Evolutionary conservation across 2,888 invertebrate genomes (phyloP), one percentile per base, ranked within the genome.

Genomic region (Strigamia transsilvanica): DNA sequence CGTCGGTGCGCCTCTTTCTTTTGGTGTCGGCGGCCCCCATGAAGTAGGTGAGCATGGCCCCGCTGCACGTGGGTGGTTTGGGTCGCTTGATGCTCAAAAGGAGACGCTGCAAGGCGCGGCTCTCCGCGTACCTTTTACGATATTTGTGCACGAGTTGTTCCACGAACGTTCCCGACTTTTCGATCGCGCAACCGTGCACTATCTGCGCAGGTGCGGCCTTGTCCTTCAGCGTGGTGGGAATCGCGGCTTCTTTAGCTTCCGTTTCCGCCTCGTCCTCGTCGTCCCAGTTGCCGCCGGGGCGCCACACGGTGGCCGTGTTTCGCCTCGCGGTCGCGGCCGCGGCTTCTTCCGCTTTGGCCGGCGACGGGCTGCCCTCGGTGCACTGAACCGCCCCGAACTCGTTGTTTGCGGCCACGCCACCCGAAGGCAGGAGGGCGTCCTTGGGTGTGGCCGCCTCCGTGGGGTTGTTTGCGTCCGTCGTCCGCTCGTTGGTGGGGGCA

Each of bases 211-310:
- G 81, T n/a, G 77, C 73, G n/a, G 73, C 77, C 27, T 81, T 81
- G 41, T 81, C 81, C 77, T 73, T 73, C 23, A 77, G 41, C 7
- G 51, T 81, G 9, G 77, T 32, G 12, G 77, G 73, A 12, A 77
- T 42, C 38, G 77, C 81, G 9, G 81, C 81, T 23, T 42, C 77
- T 38, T 81, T 81, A 0, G 81, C 73, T 10, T 66, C n/a, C 23
- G 80, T 34, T n/a, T 61, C 46, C 21, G 10, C 51, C 13, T 46
- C 51, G 32, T 66, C 73, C 38, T 81, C 81, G 66, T 81, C 81
- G 27, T 81, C 81, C 81, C 81, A 81, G 77, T 81, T 81, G 73
- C 81, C 81, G 5, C 61, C 61, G 9, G 81, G 81, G 21, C 81
- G 81, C 81, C 81, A 81, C 18, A 81, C 81, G 21, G 81, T 81